These are phyloP conservation scores for Pithys albifrons DNA, from an alignment of 2,113 vertebrate genomes.

Conservation along the genomic window DNA sequence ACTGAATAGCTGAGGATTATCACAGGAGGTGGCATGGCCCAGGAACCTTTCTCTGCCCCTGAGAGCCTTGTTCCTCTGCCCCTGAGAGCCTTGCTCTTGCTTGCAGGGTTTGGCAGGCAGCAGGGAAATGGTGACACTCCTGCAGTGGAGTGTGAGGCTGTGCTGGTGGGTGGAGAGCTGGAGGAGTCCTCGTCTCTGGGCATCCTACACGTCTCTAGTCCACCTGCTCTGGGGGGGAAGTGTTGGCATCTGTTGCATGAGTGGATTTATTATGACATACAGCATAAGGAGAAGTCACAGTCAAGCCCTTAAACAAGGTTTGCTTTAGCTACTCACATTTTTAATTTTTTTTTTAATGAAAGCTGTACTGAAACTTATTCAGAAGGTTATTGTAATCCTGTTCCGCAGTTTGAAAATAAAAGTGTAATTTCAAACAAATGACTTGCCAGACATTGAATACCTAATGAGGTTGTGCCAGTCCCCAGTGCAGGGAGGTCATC, in stretches of 20 bases:
- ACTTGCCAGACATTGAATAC: neutral
- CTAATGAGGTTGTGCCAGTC: neutral
- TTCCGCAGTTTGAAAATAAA: neutral
- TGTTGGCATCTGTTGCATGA: neutral
- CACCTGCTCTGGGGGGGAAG: conserved; percentile 12
- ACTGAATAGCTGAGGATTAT: neutral
- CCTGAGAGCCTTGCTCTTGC: neutral
- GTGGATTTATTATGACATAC: neutral
- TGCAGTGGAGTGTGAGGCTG: neutral
- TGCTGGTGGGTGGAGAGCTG: neutral
- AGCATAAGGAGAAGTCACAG: neutral
- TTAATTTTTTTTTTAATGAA: neutral
- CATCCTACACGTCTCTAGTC: neutral
- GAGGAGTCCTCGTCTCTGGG: neutral
- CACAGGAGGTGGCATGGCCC: neutral
- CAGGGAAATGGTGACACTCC: neutral
- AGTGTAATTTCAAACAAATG: conserved; percentile 40
- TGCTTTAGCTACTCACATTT: neutral
- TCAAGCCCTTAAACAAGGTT: neutral
- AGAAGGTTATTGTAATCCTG: conserved; percentile 37
- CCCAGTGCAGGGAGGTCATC: conserved; percentile 21
- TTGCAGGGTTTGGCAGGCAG: neutral
- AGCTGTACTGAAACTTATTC: neutral
- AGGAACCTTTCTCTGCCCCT: neutral
- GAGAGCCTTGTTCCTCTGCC: neutral